Percentiles rank a stretch among this genome's conserved stretches.
These are phyloP conservation scores for Hydrochoerus hydrochaeris DNA, from an alignment of 2,113 vertebrate species.

Conservation along the genomic window DNA sequence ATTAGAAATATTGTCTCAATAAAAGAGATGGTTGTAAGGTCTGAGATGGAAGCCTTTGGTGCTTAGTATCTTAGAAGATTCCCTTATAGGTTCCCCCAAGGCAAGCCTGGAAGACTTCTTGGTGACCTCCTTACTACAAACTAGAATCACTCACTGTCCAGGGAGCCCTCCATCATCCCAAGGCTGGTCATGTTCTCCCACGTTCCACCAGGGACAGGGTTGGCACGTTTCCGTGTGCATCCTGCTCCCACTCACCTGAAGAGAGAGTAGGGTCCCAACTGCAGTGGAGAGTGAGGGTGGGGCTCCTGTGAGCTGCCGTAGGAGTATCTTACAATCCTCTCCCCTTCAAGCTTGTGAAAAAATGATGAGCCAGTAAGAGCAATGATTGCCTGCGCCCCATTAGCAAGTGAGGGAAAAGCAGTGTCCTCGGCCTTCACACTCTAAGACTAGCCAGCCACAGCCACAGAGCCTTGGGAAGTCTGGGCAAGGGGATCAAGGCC, in stretches of 20 bases:
- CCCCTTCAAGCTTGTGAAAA: slow-evolving; percentile 40
- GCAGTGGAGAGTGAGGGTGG: background rate
- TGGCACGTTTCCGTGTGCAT: background rate
- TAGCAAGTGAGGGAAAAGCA: background rate
- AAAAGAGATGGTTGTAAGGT: background rate
- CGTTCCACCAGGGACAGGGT: background rate
- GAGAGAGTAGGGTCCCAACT: background rate
- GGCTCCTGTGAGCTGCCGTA: background rate
- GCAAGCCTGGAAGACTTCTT: background rate
- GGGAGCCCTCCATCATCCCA: background rate
- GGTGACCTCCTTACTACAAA: background rate
- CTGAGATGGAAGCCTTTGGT: background rate
- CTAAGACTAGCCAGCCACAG: background rate
- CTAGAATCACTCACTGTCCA: background rate
- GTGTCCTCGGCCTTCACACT: background rate
- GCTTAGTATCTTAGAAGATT: background rate
- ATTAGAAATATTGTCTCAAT: background rate
- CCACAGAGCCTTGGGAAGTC: background rate
- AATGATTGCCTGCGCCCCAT: background rate
- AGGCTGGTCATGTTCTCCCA: background rate
- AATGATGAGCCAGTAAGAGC: slow-evolving; percentile 36
- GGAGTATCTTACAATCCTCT: background rate
- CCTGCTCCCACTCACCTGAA: background rate
- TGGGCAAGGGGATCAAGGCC: background rate
- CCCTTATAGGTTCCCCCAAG: background rate